Conservation (phyloP, 2,113 vertebrate species). For the Tachysurus fulvidraco region DNA sequence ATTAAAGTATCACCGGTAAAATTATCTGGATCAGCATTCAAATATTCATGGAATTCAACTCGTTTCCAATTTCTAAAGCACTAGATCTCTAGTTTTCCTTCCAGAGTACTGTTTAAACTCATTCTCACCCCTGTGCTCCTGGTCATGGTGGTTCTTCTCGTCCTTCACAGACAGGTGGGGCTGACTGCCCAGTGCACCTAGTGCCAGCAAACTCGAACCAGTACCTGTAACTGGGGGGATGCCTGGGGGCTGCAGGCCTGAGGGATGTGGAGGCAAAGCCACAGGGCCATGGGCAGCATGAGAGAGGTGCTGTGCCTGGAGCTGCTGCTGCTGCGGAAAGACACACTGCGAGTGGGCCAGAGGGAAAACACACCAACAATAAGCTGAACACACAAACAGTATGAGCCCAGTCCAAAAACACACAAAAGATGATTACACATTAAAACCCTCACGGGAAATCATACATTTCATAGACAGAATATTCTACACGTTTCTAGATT, state of each 20-base stretch:
- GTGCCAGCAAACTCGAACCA: constrained; percentile 87
- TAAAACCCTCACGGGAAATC: constrained; percentile 55
- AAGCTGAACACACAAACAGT: background rate
- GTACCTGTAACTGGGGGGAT: constrained; percentile 83
- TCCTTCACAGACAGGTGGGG: constrained; percentile 92
- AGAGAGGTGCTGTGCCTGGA: constrained; percentile 95
- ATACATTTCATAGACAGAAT: constrained; percentile 59
- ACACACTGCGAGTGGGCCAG: constrained; percentile 68
- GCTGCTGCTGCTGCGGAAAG: constrained; percentile 90
- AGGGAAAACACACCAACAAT: constrained; percentile 38
- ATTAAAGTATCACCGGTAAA: background rate
- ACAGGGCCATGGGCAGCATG: constrained; percentile 90
- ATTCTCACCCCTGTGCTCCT: constrained; percentile 89
- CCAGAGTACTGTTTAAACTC: background rate
- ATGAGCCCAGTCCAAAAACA: background rate
- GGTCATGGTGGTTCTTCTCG: constrained; percentile 94
- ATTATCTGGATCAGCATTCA: background rate
- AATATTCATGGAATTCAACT: background rate
- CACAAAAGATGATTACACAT: background rate
- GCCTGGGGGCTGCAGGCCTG: constrained; percentile 89
- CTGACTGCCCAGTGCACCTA: constrained; percentile 90
- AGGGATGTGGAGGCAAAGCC: constrained; percentile 89
- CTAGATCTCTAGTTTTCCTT: background rate
- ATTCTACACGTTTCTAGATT: background rate
- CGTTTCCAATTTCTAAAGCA: background rate